A percentile compares a stretch with the other conserved stretches of the same genome.
These are phyloP conservation scores for Tangara arthus DNA, from an alignment of 2,797 vertebrate genomes.

Conservation along the genomic window DNA sequence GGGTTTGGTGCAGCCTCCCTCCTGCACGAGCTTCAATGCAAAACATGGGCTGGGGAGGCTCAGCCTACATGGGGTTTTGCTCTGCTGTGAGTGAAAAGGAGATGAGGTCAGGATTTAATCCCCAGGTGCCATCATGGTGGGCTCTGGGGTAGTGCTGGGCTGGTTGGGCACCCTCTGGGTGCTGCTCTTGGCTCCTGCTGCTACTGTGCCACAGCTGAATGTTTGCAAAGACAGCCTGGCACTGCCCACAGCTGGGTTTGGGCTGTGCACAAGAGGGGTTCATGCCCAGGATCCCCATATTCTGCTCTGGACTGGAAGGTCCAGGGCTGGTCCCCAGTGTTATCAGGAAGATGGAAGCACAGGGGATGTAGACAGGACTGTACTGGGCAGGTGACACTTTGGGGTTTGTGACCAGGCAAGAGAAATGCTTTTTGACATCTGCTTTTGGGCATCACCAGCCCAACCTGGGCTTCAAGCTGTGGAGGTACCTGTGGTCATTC, in stretches of 20 bases:
- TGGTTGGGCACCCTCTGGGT: neutral
- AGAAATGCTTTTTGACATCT: neutral
- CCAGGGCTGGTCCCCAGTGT: neutral
- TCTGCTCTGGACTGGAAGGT: neutral
- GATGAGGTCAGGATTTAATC: neutral
- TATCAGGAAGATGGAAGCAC: neutral
- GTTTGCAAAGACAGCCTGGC: neutral
- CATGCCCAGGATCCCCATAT: rapidly evolving
- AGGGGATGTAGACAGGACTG: neutral
- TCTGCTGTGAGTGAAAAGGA: neutral
- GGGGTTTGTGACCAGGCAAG: neutral
- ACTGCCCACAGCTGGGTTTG: neutral
- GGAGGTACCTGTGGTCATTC: neutral
- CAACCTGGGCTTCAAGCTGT: rapidly evolving
- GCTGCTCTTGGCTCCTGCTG: neutral
- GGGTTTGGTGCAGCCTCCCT: neutral
- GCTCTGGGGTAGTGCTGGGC: neutral
- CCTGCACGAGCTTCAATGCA: neutral
- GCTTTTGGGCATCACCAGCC: neutral
- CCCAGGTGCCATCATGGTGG: rapidly evolving
- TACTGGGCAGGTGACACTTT: neutral
- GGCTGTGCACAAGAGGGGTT: neutral
- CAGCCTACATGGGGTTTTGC: neutral
- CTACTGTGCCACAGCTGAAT: neutral
- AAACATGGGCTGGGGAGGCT: neutral